A percentile compares a stretch with the other conserved stretches of the same genome.
phyloP scores from a whole-genome alignment of 2,888 invertebrate species.

The Diplolepis rosae region DNA sequence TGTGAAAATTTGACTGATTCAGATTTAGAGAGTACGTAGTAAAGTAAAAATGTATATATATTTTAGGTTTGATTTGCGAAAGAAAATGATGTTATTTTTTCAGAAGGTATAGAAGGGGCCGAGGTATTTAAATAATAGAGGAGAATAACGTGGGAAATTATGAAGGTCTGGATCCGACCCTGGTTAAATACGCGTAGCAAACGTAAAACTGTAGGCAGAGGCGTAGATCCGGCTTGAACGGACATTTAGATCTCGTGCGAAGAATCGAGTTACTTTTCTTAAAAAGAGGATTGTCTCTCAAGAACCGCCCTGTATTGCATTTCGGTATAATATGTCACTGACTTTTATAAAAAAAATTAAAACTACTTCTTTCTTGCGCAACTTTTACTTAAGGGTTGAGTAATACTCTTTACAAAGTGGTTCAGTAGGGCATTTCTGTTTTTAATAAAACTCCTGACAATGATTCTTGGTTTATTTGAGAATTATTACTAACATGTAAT shows the following conservation, averaged over 20 bases:
- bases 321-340: conserved; percentile 14
- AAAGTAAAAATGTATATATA: too few relatives aligned
- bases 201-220: background rate
- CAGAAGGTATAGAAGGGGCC: background rate
- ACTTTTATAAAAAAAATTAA: background rate
- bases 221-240: conserved; percentile 25
- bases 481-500: too few relatives aligned
- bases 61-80: background rate
- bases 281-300: conserved; percentile 21
- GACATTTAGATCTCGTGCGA: conserved; percentile 5
- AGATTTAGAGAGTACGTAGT: too few relatives aligned
- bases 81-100: background rate
- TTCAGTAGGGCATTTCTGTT: background rate
- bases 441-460: too few relatives aligned
- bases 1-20: too few relatives aligned
- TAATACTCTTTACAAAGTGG: background rate
- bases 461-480: too few relatives aligned
- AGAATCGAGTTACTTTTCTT: conserved; percentile 8
- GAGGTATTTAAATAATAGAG: background rate
- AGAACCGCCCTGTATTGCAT: background rate
- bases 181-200: background rate
- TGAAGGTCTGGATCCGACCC: conserved; percentile 13
- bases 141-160: conserved; percentile 15
- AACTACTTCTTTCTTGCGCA: background rate
- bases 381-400: background rate